A percentile compares a stretch with the other conserved stretches of the same genome.
Evolutionary conservation across 2,888 invertebrate genomes (phyloP).

Genomic region (Tolmerus cingulatus): DNA sequence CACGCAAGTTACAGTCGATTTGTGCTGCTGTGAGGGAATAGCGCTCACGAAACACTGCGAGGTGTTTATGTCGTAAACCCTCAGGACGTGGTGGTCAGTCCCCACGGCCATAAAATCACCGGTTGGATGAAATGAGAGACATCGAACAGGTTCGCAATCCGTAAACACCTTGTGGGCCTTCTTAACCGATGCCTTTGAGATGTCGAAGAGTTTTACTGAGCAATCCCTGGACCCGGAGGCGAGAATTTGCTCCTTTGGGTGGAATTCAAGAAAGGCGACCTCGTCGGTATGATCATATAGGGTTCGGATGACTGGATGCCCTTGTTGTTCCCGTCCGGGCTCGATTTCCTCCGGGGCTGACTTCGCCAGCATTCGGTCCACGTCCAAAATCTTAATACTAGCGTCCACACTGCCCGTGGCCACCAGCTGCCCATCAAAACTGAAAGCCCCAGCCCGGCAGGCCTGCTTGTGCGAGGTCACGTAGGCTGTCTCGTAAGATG

Average conservation of each 20-base stretch:
- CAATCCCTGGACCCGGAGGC: constrained; percentile 95
- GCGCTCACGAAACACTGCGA: constrained; percentile 95
- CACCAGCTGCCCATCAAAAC: constrained; percentile 91
- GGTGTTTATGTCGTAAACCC: constrained; percentile 94
- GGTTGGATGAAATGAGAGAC: constrained; percentile 93
- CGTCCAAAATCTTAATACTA: constrained; percentile 97
- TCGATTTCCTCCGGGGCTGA: constrained; percentile 92
- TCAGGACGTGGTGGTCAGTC: constrained; percentile 87
- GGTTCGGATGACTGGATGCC: constrained; percentile 97
- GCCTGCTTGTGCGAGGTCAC: constrained; percentile 98
- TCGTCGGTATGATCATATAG: constrained; percentile 95
- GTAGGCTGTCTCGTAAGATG: constrained; percentile 97
- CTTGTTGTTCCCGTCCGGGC: constrained; percentile 85
- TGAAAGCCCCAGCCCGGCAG: constrained; percentile 95
- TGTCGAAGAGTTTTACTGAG: constrained; percentile 96
- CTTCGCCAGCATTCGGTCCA: constrained; percentile 98
- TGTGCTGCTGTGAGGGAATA: constrained; percentile 86
- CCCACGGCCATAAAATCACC: constrained; percentile 95
- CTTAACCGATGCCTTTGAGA: constrained; percentile 97
- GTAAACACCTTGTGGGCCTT: constrained; percentile 96
- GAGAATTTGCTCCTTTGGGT: constrained; percentile 92
- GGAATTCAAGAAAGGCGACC: constrained; percentile 95
- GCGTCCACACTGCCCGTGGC: constrained; percentile 99
- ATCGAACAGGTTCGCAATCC: constrained; percentile 89
- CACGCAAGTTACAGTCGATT: constrained; percentile 77